Percentiles rank a stretch among this genome's conserved stretches.
Conservation (phyloP, 2,113 vertebrate genomes). For the Paramormyrops kingsleyae region DNA sequence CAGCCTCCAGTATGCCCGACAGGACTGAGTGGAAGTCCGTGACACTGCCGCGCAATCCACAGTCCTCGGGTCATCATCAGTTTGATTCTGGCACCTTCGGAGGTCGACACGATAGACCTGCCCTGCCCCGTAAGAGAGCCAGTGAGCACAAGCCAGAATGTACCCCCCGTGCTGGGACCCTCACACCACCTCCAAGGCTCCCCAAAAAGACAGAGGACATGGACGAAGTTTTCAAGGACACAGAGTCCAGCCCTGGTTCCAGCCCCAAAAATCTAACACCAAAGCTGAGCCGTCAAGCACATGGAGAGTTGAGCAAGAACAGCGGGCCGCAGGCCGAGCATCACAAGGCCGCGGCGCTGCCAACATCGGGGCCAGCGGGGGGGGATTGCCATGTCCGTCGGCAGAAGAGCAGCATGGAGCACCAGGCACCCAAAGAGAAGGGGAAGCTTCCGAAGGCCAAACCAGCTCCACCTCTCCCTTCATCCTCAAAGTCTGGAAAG, state of each 20-base stretch:
- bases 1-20: constrained; percentile 71
- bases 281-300: constrained; percentile 64
- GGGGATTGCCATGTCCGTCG: constrained; percentile 76
- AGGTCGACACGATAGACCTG: constrained; percentile 74
- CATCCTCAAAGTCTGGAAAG: constrained; percentile 66
- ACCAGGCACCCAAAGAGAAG: constrained; percentile 66
- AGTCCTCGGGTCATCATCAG: constrained; percentile 66
- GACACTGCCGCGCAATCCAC: constrained; percentile 82
- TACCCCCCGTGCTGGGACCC: constrained; percentile 59
- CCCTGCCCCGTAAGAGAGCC: constrained; percentile 79
- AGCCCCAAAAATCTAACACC: constrained; percentile 77
- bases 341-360: constrained; percentile 53
- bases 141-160: constrained; percentile 69
- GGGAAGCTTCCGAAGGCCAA: constrained; percentile 80
- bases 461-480: constrained; percentile 69
- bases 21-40: constrained; percentile 81
- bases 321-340: constrained; percentile 61
- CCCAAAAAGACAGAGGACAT: constrained; percentile 68
- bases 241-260: constrained; percentile 74
- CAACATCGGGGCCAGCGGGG: constrained; percentile 51
- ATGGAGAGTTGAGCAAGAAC: constrained; percentile 66
- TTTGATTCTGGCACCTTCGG: constrained; percentile 80
- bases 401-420: constrained; percentile 67
- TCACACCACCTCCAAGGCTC: constrained; percentile 78
- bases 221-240: constrained; percentile 72